Conservation (phyloP, 2,797 vertebrate species). For the Silurus lanzhouensis region DNA sequence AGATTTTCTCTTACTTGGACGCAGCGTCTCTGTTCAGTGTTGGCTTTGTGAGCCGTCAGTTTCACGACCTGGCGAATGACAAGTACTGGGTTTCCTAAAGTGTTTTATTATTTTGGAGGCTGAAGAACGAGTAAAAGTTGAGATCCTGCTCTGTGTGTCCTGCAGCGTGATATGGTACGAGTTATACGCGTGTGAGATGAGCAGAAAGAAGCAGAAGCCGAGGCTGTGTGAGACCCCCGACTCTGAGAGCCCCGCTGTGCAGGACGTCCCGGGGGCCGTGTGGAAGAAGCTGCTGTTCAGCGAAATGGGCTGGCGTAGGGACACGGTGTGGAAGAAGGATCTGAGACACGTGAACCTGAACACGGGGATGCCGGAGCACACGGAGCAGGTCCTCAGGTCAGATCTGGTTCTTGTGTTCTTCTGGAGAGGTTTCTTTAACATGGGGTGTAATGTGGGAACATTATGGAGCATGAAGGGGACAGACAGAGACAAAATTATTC, state of each 20-base stretch:
- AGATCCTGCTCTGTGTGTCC: neutral
- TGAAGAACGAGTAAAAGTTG: neutral
- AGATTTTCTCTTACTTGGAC: constrained; percentile 87
- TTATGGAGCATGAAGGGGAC: too few species aligned
- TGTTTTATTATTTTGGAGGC: neutral
- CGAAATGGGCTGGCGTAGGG: constrained; percentile 68
- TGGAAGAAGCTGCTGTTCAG: constrained; percentile 85
- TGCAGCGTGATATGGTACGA: constrained; percentile 82
- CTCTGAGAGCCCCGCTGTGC: constrained; percentile 48
- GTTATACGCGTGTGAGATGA: constrained; percentile 69
- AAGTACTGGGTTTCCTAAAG: constrained; percentile 72
- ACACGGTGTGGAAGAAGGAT: constrained; percentile 68
- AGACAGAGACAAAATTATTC: too few species aligned
- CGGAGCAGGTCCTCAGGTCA: constrained; percentile 75
- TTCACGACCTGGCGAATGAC: constrained; percentile 81
- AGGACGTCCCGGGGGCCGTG: constrained; percentile 68
- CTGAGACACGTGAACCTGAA: constrained; percentile 71
- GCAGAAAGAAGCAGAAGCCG: constrained; percentile 61
- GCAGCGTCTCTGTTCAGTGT: constrained; percentile 73
- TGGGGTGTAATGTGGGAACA: too few species aligned
- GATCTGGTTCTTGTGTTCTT: neutral
- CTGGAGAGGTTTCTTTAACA: neutral
- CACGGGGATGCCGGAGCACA: constrained; percentile 81
- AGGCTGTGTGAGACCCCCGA: constrained; percentile 44
- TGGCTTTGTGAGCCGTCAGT: constrained; percentile 78